Base-by-base conservation (phyloP, 1,140 invertebrate genomes). In the Himalopsyche phryganea region DNA sequence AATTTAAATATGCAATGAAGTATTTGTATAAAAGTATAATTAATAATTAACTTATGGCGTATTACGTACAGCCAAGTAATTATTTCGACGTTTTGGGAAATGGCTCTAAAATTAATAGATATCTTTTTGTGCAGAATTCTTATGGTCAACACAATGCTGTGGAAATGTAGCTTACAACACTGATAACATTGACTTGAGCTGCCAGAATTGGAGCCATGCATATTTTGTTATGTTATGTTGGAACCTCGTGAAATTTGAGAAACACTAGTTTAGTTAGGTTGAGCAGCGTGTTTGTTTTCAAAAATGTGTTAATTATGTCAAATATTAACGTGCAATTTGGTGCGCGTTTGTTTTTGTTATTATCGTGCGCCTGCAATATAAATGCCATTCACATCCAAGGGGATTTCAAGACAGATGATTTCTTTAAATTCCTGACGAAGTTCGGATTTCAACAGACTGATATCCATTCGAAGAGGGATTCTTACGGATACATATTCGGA, bases 381-480 rank as follows among this genome's bases (percentile, higher is more conserved):
- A 19, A 45, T 36, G 18, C 51, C 1, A 56, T 81, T 6, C 84
- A 83, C 66, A 72, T 86, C 28, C 78, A 73, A 52, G 88, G 88
- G 23, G 82, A 78, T 1, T 89, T 87, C 69, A 77, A 82, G 54
- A 84, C 83, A 1, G 76, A 78, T 3, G 84, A 91, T 35, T 96
- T 96, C 72, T 96, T 96, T 71, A 85, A 88, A 68, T 96, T 97
- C 76, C 78, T 98, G 32, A 82, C 91, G 2, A 97, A 97, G 76
- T 98, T 97, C 75, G 95, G 94, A 51, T 94, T 98, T 73, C 93
- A 97, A 77, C 95, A 97, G 75, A 96, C 94, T n/a, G 90, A 95
- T 71, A 81, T 84, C 17, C 84, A 91, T 71, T 82, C 87, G 63
- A 79, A 85, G 66, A 84, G 85, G 61, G 85, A 90, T 60, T 93